phyloP scores from a whole-genome alignment of 2,888 invertebrate genomes.

The Mylabris sibirica region DNA sequence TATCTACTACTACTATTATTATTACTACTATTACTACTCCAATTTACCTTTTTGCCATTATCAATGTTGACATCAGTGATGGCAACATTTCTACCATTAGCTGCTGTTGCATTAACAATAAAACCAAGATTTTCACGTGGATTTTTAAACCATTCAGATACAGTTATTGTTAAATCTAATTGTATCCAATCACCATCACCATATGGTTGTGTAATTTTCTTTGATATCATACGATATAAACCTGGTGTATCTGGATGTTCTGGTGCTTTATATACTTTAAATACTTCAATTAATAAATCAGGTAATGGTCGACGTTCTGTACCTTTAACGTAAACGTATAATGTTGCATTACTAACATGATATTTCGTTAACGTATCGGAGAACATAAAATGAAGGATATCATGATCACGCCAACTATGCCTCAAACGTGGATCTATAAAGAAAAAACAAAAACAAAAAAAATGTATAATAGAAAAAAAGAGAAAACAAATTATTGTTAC shows the following conservation, averaged over 20 bases:
- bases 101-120: constrained; percentile 73
- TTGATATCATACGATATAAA: constrained; percentile 52
- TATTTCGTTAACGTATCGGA: constrained; percentile 75
- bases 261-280: constrained; percentile 53
- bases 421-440: constrained; percentile 72
- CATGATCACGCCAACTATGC: constrained; percentile 72
- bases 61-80: constrained; percentile 72
- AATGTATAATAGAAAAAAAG: constrained; percentile 13
- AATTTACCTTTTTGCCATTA: constrained; percentile 61
- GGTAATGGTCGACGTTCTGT: constrained; percentile 57
- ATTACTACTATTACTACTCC: too few species aligned
- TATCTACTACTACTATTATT: too few species aligned
- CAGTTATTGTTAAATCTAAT: constrained; percentile 77
- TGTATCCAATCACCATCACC: constrained; percentile 76
- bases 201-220: constrained; percentile 63
- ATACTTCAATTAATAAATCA: constrained; percentile 56
- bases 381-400: constrained; percentile 76
- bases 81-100: constrained; percentile 68
- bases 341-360: constrained; percentile 72
- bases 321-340: constrained; percentile 73
- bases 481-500: background rate
- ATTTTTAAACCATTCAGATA: constrained; percentile 79
- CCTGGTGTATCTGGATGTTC: constrained; percentile 54
- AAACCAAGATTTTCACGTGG: constrained; percentile 80
- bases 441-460: constrained; percentile 47